Evolutionary conservation across 1,140 invertebrate genomes (phyloP), one percentile per base, ranked within the genome.

Genomic region (Musca domestica): DNA sequence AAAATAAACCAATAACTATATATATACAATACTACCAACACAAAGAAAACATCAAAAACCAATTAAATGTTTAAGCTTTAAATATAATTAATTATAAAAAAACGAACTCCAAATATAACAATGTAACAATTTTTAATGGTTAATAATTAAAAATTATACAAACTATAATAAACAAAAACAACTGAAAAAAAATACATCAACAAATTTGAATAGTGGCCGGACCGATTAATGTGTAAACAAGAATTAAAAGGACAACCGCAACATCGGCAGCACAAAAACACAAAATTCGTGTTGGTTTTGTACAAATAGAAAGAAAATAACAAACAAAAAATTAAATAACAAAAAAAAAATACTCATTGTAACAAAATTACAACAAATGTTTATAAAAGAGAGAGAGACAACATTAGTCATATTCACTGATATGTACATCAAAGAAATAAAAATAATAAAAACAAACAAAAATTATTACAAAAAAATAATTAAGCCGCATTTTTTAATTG

Each of bases 131-230:
- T 61, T 61, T 61, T 61, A 61, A 61, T 61, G 56, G 15, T 61
- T 41, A 61, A 61, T 61, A 61, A 61, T 61, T 61, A 41, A 61
- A 61, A 61, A 34, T 61, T 61, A 41, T 41, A 61, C 34, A 41
- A 41, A 20, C 6, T 9, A 61, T 41, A 30, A 61, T 20, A 41
- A 41, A 61, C 6, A 58, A 58, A 41, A 61, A 58, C 27, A 58
- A 17, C 54, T 51, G 48, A 51, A 2, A 19, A 51, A 51, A 46
- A 2, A 2, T 46, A 51, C 48, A 20, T 30, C 6, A 61, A 61
- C 56, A 61, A 61, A 61, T 41, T 9, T 34, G 27, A 61, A 41
- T 34, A 23, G 23, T 27, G n/a, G 27, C 34, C 17, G 56, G n/a
- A 56, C 34, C 17, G 56, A 41, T 61, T 12, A 61, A 61, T 61